A percentile compares a stretch with the other conserved stretches of the same genome.
phyloP scores from a whole-genome alignment of 2,113 vertebrate species.

The Naja naja region DNA sequence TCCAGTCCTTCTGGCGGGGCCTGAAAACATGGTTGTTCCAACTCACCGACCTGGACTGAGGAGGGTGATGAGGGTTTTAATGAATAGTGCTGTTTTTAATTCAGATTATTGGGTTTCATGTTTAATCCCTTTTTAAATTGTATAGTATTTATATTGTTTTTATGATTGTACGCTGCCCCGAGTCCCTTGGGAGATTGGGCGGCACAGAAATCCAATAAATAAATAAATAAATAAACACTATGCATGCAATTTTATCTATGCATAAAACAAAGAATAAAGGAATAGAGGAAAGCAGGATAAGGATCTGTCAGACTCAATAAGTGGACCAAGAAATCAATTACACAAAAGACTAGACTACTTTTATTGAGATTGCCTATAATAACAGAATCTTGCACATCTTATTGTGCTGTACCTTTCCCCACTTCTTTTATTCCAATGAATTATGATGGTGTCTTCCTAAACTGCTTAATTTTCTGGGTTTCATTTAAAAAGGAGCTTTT shows the following conservation, averaged over 20 bases:
- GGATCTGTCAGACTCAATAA: not conserved
- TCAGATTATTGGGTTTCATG: too few relatives aligned
- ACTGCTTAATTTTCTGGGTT: not conserved
- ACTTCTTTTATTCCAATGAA: not conserved
- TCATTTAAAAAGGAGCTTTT: not conserved
- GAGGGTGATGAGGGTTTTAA: too few relatives aligned
- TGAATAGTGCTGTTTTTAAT: too few relatives aligned
- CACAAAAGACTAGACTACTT: not conserved
- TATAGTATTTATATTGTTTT: too few relatives aligned
- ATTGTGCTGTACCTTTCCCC: not conserved
- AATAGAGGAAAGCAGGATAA: not conserved
- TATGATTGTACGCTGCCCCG: too few relatives aligned
- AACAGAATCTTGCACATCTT: not conserved
- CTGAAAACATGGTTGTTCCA: too few relatives aligned
- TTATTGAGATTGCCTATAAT: not conserved
- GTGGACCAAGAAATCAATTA: not conserved
- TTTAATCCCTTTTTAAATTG: too few relatives aligned
- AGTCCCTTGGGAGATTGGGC: too few relatives aligned
- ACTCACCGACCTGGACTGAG: too few relatives aligned
- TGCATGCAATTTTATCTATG: not conserved
- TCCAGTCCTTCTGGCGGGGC: too few relatives aligned
- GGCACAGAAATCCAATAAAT: too few relatives aligned
- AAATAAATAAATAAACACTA: too few relatives aligned
- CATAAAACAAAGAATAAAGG: not conserved
- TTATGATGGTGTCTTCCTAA: not conserved